Base-by-base conservation (phyloP, 2,888 invertebrate species). In the Linyphia triangularis region DNA sequence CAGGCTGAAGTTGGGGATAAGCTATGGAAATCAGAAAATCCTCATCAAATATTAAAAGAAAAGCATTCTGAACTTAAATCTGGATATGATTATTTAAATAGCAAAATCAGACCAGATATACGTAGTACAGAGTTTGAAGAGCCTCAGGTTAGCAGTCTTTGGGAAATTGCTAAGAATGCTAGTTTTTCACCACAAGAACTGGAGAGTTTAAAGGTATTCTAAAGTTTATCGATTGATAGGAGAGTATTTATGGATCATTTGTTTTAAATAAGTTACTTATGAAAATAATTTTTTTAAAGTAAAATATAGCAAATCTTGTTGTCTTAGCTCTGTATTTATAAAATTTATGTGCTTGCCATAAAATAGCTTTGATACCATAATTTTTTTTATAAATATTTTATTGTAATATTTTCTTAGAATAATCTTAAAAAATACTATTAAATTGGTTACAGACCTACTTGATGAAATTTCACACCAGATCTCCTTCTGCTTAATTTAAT, bases 41-140 rank as follows among this genome's bases (percentile, higher is more conserved):
- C 89, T 24, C 85, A 90, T 75, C 85, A 90, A 16, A 57, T 85
- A n/a, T 33, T 90, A n/a, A 89, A 90, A 85, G 89, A 90, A 40
- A 95, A 96, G 91, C 96, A 97, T 92, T 93, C 94, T 67, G 95
- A 95, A 63, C 93, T 98, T 28, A 95, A 96, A 91, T 96, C 96
- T 91, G 96, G 96, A 57, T 96, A 95, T 92, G 97, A 97, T 92
- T 94, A 95, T 33, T 93, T 97, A 40, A 95, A 96, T 91, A 94
- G 95, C 79, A 93, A 96, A 86, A 95, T 97, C 24, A 95, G 96
- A 1, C 95, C 95, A 93, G 97, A 96, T 91, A 96, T 96, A 0
- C 95, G 95, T 85, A 96, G 96, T 91, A 95, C 95, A 92, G 97
- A 97, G 92, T 98, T 98, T 92, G 95, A 96, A 63, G 98, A 98